A percentile compares a stretch with the other conserved stretches of the same genome.
phyloP scores from a whole-genome alignment of 1,140 invertebrate genomes.

The Saxidomus purpurata region DNA sequence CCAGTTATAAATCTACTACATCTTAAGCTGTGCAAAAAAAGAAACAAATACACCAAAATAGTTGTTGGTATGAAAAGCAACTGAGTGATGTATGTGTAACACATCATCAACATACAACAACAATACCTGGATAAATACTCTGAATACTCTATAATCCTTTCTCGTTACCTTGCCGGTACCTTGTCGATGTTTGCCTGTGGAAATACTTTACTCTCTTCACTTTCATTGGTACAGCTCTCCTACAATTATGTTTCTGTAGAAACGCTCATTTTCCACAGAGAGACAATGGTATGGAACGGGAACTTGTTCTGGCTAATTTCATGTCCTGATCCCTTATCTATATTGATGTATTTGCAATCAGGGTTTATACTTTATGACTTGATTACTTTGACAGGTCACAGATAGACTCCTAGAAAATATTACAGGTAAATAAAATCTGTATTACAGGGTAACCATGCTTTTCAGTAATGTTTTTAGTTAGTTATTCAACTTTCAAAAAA shows the following conservation, averaged over 20 bases:
- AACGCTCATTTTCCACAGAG: background rate
- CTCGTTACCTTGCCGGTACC: background rate
- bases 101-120: background rate
- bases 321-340: constrained; percentile 12
- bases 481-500: no score
- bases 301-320: constrained; percentile 30
- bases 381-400: constrained; percentile 12
- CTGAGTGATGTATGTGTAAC: background rate
- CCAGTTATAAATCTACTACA: no score
- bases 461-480: no score
- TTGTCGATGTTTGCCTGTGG: background rate
- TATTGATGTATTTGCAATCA: constrained; percentile 1
- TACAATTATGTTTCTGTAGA: background rate
- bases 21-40: no score
- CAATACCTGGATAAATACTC: background rate
- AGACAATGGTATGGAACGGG: constrained; percentile 7
- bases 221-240: background rate
- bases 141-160: background rate
- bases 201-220: background rate
- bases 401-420: background rate
- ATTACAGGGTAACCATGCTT: no score
- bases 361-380: background rate
- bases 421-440: background rate
- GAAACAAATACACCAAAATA: no score
- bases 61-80: background rate